Conservation (phyloP, 2,888 invertebrate genomes). For the Drosophila meridiana region DNA sequence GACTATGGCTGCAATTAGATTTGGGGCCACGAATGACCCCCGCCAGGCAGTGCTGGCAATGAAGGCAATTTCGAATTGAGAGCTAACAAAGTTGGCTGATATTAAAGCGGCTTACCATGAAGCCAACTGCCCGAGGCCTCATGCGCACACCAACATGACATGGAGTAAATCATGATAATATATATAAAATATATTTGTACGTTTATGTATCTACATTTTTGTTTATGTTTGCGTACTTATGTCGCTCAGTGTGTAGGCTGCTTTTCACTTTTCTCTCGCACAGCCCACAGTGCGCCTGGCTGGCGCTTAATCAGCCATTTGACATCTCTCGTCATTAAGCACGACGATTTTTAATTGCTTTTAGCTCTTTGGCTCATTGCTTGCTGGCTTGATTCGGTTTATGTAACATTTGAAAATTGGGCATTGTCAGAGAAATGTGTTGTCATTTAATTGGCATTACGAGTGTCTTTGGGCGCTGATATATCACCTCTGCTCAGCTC, state of each 20-base stretch:
- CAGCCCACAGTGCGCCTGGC: conserved; percentile 59
- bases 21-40: conserved; percentile 42
- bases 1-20: conserved; percentile 66
- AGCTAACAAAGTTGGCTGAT: conserved; percentile 50
- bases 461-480: conserved; percentile 31
- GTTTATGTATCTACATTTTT: not conserved
- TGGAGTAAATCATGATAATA: not conserved
- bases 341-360: conserved; percentile 69
- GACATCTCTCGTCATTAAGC: conserved; percentile 62
- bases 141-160: not conserved
- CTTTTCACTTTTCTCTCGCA: conserved; percentile 53
- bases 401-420: conserved; percentile 57
- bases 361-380: conserved; percentile 49
- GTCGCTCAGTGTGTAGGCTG: conserved; percentile 37
- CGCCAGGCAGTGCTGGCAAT: conserved; percentile 37
- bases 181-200: not conserved
- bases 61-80: conserved; percentile 67
- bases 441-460: conserved; percentile 69
- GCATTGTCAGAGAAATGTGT: conserved; percentile 52
- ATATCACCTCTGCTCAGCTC: not conserved
- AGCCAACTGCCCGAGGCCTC: conserved; percentile 59
- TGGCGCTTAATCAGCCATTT: conserved; percentile 65
- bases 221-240: conserved; percentile 2
- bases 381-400: conserved; percentile 30
- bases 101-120: conserved; percentile 75